Evolutionary conservation across 1,140 invertebrate species (phyloP).

Genomic region (Cataglyphis hispanica): DNA sequence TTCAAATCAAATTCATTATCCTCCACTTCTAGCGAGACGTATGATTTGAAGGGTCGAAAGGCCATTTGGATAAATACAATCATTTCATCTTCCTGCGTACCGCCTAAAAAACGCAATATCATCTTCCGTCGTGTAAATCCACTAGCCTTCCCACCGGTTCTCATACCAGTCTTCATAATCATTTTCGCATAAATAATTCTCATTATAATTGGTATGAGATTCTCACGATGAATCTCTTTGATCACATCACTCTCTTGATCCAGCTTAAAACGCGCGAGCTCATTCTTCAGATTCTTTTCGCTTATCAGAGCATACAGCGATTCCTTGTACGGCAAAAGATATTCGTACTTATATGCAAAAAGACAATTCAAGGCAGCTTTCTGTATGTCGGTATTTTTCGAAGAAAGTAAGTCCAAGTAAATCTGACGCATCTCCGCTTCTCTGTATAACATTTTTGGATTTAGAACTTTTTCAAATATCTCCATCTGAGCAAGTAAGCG

Average conservation of each 20-base stretch:
- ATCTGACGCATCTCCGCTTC: slow-evolving; percentile 92
- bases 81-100: slow-evolving; percentile 92
- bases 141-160: slow-evolving; percentile 91
- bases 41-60: slow-evolving; percentile 91
- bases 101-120: slow-evolving; percentile 94
- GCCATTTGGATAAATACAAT: slow-evolving; percentile 93
- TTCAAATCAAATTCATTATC: slow-evolving; percentile 80
- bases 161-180: slow-evolving; percentile 90
- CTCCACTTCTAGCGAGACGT: slow-evolving; percentile 86
- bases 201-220: slow-evolving; percentile 93
- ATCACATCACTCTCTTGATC: slow-evolving; percentile 90
- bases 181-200: slow-evolving; percentile 97
- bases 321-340: slow-evolving; percentile 92
- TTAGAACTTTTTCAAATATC: slow-evolving; percentile 93
- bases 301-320: slow-evolving; percentile 93
- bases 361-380: slow-evolving; percentile 95
- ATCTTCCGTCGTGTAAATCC: slow-evolving; percentile 90
- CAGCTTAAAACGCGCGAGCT: slow-evolving; percentile 93
- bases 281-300: slow-evolving; percentile 95
- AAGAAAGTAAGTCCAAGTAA: slow-evolving; percentile 92
- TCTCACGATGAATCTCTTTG: slow-evolving; percentile 90
- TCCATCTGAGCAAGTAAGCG: slow-evolving; percentile 91
- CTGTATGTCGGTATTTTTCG: slow-evolving; percentile 93
- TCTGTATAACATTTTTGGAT: slow-evolving; percentile 92
- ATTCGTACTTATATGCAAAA: slow-evolving; percentile 93